Conservation (phyloP, 92 coral and sea anemone genomes). For the Metridium senile region DNA sequence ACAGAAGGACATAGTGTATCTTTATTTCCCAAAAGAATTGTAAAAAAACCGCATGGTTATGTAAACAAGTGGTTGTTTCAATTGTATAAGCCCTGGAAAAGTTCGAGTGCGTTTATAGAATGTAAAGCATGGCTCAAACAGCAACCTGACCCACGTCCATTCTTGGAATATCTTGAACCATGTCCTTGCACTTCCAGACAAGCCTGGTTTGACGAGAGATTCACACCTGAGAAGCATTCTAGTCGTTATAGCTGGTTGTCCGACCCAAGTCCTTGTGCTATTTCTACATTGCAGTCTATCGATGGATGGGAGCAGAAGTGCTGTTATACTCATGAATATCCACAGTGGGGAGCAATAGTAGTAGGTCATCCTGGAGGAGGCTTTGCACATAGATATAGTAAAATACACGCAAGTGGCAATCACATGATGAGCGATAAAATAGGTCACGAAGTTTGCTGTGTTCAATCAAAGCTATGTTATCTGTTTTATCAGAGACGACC, state of each 20-base stretch:
- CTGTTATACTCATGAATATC: constrained; percentile 10
- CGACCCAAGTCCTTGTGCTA: constrained; percentile 4
- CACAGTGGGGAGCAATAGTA: constrained; percentile 24
- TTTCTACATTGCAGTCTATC: too few relatives aligned
- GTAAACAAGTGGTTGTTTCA: too few relatives aligned
- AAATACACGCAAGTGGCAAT: background rate
- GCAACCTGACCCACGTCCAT: too few relatives aligned
- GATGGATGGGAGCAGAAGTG: too few relatives aligned
- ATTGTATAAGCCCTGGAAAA: too few relatives aligned
- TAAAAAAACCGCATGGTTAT: background rate
- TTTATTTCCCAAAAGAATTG: background rate
- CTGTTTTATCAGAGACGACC: constrained; percentile 29
- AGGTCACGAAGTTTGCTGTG: constrained; percentile 27
- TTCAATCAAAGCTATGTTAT: constrained; percentile 18
- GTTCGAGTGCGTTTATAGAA: too few relatives aligned
- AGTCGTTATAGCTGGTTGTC: background rate
- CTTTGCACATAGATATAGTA: too few relatives aligned
- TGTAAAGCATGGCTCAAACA: constrained; percentile 37
- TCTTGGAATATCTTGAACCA: too few relatives aligned
- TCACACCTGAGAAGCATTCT: too few relatives aligned
- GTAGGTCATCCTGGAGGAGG: too few relatives aligned
- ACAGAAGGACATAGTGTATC: constrained; percentile 14
- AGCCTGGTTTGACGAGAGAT: too few relatives aligned
- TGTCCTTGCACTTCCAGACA: too few relatives aligned
- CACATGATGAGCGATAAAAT: background rate